phyloP scores from a whole-genome alignment of 2,888 invertebrate species.

The Drosophila percnosoma region DNA sequence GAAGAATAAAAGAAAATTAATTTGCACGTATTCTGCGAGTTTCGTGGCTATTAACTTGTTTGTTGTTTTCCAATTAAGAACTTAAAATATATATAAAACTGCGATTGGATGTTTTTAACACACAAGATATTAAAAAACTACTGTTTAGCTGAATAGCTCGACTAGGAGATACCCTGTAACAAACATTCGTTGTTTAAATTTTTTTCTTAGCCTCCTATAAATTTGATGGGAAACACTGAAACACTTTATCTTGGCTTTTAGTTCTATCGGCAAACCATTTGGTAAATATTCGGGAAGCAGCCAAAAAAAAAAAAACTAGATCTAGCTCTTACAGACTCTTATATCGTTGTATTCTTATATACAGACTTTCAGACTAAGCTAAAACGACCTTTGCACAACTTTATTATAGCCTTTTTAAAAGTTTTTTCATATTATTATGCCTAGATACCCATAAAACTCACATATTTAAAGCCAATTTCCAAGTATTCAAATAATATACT shows the following conservation, averaged over 20 bases:
- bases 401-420: too few relatives aligned
- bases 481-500: too few relatives aligned
- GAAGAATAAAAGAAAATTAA: conserved; percentile 5
- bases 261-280: not conserved
- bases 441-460: too few relatives aligned
- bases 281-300: too few relatives aligned
- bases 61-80: conserved; percentile 1
- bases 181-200: too few relatives aligned
- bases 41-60: not conserved
- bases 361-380: too few relatives aligned
- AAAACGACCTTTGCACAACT: too few relatives aligned
- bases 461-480: too few relatives aligned
- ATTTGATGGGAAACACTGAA: not conserved
- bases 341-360: not conserved
- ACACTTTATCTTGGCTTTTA: not conserved
- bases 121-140: not conserved
- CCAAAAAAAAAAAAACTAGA: not conserved
- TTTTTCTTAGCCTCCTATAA: not conserved
- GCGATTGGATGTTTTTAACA: not conserved
- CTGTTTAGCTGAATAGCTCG: not conserved
- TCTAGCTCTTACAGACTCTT: not conserved
- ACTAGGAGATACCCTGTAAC: not conserved
- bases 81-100: not conserved
- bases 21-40: conserved; percentile 1
- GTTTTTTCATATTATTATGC: too few relatives aligned